Conservation (phyloP, 2,113 vertebrate species). For the Propithecus coquereli region DNA sequence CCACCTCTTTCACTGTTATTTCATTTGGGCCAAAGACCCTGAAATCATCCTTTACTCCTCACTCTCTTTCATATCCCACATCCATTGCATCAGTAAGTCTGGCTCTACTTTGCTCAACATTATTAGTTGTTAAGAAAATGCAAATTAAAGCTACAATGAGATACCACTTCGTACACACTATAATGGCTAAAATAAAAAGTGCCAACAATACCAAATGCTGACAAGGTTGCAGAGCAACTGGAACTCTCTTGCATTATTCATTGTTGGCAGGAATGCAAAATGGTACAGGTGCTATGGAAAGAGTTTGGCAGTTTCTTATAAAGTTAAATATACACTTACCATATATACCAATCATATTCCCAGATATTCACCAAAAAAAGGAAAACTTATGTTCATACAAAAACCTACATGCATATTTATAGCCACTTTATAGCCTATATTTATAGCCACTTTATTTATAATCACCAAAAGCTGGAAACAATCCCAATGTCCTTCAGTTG, state of each 20-base stretch:
- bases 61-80: not conserved
- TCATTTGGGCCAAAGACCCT: constrained; percentile 5
- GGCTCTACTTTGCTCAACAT: not conserved
- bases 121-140: not conserved
- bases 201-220: constrained; percentile 1
- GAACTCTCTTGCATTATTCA: not conserved
- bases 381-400: not conserved
- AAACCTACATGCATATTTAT: not conserved
- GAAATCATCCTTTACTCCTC: constrained; percentile 22
- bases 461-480: constrained; percentile 18
- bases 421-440: not conserved
- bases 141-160: constrained; percentile 30
- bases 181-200: constrained; percentile 42
- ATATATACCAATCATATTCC: not conserved
- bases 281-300: not conserved
- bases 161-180: not conserved
- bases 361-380: constrained; percentile 22
- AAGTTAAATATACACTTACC: constrained; percentile 3
- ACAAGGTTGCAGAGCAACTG: constrained; percentile 1
- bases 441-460: not conserved
- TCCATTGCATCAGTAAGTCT: constrained; percentile 27
- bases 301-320: not conserved
- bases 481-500: not conserved
- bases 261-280: constrained; percentile 26
- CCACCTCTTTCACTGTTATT: constrained; percentile 5